Conservation (phyloP, 2,888 invertebrate species). For the Brassicogethes aeneus region DNA sequence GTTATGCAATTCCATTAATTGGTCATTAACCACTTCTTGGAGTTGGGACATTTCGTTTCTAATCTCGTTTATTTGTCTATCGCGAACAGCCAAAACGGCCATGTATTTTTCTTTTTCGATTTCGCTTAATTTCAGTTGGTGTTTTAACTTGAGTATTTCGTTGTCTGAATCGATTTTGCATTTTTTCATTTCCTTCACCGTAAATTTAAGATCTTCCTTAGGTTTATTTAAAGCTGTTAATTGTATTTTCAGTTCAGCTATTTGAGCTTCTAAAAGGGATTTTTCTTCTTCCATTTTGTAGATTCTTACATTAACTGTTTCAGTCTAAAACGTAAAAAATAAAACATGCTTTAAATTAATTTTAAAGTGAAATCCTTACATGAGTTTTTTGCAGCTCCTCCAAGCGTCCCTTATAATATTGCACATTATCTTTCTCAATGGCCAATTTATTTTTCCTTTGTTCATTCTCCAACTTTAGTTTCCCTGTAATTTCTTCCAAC, state of each 20-base stretch:
- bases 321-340: slow-evolving; percentile 13
- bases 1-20: slow-evolving; percentile 26
- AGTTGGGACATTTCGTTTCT: slow-evolving; percentile 35
- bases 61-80: slow-evolving; percentile 38
- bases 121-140: slow-evolving; percentile 31
- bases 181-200: slow-evolving; percentile 29
- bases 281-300: slow-evolving; percentile 24
- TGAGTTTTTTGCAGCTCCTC: slow-evolving; percentile 30
- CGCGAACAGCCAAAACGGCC: slow-evolving; percentile 34
- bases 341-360: not conserved
- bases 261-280: slow-evolving; percentile 18
- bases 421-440: slow-evolving; percentile 27
- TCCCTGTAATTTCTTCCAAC: slow-evolving; percentile 33
- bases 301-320: slow-evolving; percentile 15
- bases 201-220: slow-evolving; percentile 24
- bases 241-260: slow-evolving; percentile 21
- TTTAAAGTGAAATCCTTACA: slow-evolving; percentile 17
- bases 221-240: slow-evolving; percentile 19
- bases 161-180: slow-evolving; percentile 32
- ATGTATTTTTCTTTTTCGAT: slow-evolving; percentile 38
- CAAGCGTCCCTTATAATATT: slow-evolving; percentile 27
- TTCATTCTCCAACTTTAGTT: slow-evolving; percentile 34
- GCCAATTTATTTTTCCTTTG: slow-evolving; percentile 29
- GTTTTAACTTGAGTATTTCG: slow-evolving; percentile 28
- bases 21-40: slow-evolving; percentile 37